A percentile compares a stretch with the other conserved stretches of the same genome.
Evolutionary conservation across 2,888 invertebrate species (phyloP).

Genomic region (Chelonus formosanus): DNA sequence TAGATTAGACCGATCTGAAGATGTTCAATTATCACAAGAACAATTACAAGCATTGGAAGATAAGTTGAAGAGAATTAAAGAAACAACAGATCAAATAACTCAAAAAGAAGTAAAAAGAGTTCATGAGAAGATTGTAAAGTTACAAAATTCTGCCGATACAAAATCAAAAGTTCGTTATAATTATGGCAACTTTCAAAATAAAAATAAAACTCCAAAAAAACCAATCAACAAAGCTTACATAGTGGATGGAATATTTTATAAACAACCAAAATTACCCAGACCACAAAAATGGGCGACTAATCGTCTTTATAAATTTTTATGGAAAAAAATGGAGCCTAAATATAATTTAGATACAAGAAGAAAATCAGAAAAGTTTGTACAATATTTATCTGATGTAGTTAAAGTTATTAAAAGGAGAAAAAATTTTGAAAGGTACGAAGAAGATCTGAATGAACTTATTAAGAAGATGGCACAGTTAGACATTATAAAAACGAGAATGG

Average conservation of each 20-base stretch:
- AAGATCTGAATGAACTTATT: constrained; percentile 48
- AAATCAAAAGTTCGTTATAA: too few relatives aligned
- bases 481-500: constrained; percentile 50
- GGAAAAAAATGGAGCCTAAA: constrained; percentile 52
- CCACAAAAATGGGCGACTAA: constrained; percentile 56
- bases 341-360: constrained; percentile 45
- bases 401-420: constrained; percentile 43
- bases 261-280: constrained; percentile 48
- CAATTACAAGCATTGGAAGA: too few relatives aligned
- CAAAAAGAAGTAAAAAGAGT: too few relatives aligned
- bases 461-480: constrained; percentile 51
- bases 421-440: constrained; percentile 49
- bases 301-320: constrained; percentile 52
- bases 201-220: too few relatives aligned
- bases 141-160: too few relatives aligned
- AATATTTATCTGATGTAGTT: constrained; percentile 39
- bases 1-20: too few relatives aligned
- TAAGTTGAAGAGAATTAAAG: too few relatives aligned
- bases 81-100: too few relatives aligned
- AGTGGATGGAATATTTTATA: constrained; percentile 55
- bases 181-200: too few relatives aligned
- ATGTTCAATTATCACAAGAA: too few relatives aligned
- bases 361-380: constrained; percentile 52
- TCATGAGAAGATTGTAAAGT: too few relatives aligned
- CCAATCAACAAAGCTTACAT: constrained; percentile 49